These are phyloP conservation scores for Phoenicopterus ruber DNA, from an alignment of 2,113 vertebrate species.

Conservation along the genomic window DNA sequence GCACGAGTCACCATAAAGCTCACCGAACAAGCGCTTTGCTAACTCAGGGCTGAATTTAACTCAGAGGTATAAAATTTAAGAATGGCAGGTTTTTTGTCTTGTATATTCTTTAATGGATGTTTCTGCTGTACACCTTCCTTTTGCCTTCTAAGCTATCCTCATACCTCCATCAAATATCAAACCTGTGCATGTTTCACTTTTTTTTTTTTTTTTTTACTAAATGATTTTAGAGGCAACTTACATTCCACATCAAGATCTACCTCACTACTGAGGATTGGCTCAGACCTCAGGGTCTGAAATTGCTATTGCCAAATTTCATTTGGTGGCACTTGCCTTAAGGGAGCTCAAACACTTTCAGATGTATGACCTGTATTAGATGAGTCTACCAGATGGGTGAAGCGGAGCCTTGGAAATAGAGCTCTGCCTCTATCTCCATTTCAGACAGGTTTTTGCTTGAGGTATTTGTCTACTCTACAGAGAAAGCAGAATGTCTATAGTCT, in stretches of 20 bases:
- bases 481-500: not conserved
- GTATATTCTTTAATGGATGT: not conserved
- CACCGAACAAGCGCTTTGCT: not conserved
- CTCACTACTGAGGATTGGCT: not conserved
- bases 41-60: not conserved
- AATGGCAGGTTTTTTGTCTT: rapidly evolving
- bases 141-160: not conserved
- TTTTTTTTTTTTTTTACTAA: not conserved
- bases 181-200: not conserved
- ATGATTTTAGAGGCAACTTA: not conserved
- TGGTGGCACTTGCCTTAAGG: not conserved
- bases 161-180: not conserved
- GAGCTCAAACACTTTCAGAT: not conserved
- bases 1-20: not conserved
- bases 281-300: not conserved
- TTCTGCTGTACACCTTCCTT: not conserved
- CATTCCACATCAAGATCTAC: not conserved
- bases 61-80: not conserved
- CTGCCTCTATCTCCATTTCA: not conserved
- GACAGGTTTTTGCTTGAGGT: not conserved
- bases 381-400: not conserved
- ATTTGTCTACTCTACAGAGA: not conserved
- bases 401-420: not conserved
- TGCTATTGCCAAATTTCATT: not conserved
- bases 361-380: not conserved